Evolutionary conservation across 2,888 invertebrate species (phyloP).

Genomic region (Ochlodes sylvanus): DNA sequence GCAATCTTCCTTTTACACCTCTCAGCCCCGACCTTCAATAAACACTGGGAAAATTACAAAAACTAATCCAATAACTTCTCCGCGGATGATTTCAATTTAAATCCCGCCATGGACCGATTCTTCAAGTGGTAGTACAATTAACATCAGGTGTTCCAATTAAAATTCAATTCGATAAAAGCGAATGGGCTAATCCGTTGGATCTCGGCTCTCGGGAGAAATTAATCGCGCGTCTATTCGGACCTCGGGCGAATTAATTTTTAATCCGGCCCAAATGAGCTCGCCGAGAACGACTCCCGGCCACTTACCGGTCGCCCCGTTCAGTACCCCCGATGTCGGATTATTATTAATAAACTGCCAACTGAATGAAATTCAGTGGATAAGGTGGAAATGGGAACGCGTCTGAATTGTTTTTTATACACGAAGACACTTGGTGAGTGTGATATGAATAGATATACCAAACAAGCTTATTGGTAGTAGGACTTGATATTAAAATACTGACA

Average conservation of each 20-base stretch:
- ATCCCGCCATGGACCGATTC: constrained; percentile 19
- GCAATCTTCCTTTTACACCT: constrained; percentile 2
- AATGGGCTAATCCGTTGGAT: constrained; percentile 61
- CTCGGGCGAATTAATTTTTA: constrained; percentile 68
- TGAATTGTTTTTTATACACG: too few species aligned
- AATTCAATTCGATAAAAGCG: constrained; percentile 72
- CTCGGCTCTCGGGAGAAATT: constrained; percentile 59
- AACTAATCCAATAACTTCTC: constrained; percentile 10
- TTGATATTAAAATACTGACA: neutral
- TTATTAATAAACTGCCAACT: neutral
- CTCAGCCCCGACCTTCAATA: neutral
- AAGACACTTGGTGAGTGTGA: too few species aligned
- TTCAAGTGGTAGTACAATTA: constrained; percentile 39
- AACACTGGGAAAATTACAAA: constrained; percentile 4
- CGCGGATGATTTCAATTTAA: constrained; percentile 4
- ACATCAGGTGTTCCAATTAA: constrained; percentile 72
- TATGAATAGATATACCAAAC: too few species aligned
- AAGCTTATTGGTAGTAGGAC: too few species aligned
- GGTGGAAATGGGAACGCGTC: neutral
- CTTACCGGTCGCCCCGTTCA: constrained; percentile 46
- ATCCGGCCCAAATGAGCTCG: constrained; percentile 64
- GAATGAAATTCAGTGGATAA: neutral
- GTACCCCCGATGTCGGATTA: neutral
- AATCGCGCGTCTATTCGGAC: constrained; percentile 62
- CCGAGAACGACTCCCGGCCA: constrained; percentile 56